Conservation (phyloP, 2,888 invertebrate genomes). For the Caenorhabditis becei region DNA sequence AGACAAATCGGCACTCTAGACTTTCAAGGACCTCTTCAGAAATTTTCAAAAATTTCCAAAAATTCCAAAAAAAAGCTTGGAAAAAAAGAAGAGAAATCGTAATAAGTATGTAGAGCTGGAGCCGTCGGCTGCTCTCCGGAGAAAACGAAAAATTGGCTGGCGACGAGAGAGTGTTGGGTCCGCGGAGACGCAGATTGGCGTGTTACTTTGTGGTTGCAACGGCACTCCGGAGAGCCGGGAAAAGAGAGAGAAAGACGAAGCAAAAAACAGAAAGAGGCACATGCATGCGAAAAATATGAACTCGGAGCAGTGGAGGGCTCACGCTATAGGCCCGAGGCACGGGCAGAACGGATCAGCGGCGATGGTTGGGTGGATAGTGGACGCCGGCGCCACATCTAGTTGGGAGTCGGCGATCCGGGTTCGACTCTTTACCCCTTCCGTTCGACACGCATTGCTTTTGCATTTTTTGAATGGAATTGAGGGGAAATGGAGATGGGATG, state of each 20-base stretch:
- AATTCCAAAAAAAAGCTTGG: no score
- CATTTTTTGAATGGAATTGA: neutral
- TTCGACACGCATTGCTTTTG: constrained; percentile 38
- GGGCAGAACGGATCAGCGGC: constrained; percentile 30
- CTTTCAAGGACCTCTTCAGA: no score
- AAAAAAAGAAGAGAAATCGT: no score
- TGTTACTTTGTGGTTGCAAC: constrained; percentile 39
- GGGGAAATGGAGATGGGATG: no score
- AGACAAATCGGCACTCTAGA: no score
- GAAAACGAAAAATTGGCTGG: neutral
- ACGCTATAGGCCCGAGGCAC: constrained; percentile 7
- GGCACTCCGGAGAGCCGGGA: constrained; percentile 14
- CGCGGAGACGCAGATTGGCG: neutral
- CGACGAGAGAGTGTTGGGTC: constrained; percentile 3
- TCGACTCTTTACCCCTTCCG: constrained; percentile 57
- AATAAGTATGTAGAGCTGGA: no score
- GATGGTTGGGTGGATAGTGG: constrained; percentile 60
- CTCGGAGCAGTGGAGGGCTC: neutral
- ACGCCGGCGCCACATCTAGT: no score
- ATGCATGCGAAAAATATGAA: constrained; percentile 26
- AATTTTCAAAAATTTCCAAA: no score
- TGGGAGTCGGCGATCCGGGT: constrained; percentile 51
- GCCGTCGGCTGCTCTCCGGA: neutral
- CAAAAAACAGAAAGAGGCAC: constrained; percentile 27
- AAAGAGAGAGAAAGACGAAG: constrained; percentile 13